Base-by-base conservation (phyloP, 2,113 vertebrate species). In the Cygnus atratus region DNA sequence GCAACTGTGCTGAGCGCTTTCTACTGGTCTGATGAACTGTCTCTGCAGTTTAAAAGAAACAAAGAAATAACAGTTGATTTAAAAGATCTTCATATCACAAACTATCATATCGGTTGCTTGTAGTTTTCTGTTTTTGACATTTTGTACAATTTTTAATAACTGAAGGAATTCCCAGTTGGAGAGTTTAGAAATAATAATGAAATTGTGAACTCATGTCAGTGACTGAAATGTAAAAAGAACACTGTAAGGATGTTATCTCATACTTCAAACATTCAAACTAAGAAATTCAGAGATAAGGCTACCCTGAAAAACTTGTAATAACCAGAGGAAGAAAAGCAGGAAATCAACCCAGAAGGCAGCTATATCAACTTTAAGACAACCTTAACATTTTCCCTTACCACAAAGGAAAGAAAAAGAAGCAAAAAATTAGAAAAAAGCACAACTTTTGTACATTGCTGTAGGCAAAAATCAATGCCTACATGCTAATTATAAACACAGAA, bases 91-190 rank as follows among this genome's bases (percentile, higher is more conserved):
- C 13, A 4, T 76, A 71, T 75, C 28, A 33, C 21, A 61, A 57
- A 31, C 85, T 86, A 20, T 72, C 9, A 37, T 57, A 37, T 21
- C 1, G 0, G 10, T 76, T 76, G 17, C 33, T 86, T 73, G 20
- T n/a, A 88, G 13, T 70, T 83, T 90, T 31, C 54, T 55, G 12
- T 10, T 58, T 90, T 82, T 90, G 59, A 83, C 8, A 66, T 86
- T 74, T 80, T 52, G 39, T 41, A 83, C 24, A 76, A 29, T 70
- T 92, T 96, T 90, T 86, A 86, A 80, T 90, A 94, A 31, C 13
- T 72, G 16, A 76, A 68, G 9, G 28, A 92, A 67, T 59, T 93
- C 37, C 37, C 54, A 88, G 12, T 3, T 41, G 44, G 46, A 76
- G 25, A 22, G 25, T 74, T 84, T 74, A 55, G 31, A 52, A 86